Evolutionary conservation across 2,113 vertebrate species (phyloP).

Genomic region (Furnarius figulus): DNA sequence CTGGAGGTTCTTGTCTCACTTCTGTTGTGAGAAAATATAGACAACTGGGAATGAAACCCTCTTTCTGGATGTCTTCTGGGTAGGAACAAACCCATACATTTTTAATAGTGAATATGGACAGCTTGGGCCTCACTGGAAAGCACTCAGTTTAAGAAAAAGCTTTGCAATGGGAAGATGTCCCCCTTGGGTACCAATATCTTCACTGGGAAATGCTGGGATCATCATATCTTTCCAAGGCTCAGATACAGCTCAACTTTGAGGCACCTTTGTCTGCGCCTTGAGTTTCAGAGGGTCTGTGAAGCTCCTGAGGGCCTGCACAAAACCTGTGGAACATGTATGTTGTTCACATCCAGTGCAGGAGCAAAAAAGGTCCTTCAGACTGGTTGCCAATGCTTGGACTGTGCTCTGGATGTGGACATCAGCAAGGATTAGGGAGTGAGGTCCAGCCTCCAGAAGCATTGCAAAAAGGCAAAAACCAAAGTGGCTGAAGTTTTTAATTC

Average conservation of each 20-base stretch:
- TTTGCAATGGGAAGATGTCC: background rate
- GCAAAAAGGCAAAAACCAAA: background rate
- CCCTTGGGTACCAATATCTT: background rate
- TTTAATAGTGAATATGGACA: background rate
- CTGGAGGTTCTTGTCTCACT: background rate
- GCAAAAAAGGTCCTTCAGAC: background rate
- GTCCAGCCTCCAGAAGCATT: background rate
- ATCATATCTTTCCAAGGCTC: background rate
- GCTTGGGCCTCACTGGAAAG: background rate
- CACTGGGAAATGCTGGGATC: background rate
- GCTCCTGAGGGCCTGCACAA: background rate
- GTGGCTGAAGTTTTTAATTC: background rate
- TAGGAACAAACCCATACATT: background rate
- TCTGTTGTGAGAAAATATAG: background rate
- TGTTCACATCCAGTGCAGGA: background rate
- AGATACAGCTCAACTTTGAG: background rate
- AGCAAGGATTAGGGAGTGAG: background rate
- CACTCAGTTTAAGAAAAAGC: background rate
- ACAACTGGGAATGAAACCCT: background rate
- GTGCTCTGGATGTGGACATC: background rate
- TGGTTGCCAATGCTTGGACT: background rate
- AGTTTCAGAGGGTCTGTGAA: background rate
- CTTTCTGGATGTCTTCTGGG: background rate
- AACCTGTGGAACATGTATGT: accelerated
- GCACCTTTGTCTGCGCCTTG: background rate